Evolutionary conservation across 2,113 vertebrate species (phyloP).

Genomic region (Oreotrochilus melanogaster): DNA sequence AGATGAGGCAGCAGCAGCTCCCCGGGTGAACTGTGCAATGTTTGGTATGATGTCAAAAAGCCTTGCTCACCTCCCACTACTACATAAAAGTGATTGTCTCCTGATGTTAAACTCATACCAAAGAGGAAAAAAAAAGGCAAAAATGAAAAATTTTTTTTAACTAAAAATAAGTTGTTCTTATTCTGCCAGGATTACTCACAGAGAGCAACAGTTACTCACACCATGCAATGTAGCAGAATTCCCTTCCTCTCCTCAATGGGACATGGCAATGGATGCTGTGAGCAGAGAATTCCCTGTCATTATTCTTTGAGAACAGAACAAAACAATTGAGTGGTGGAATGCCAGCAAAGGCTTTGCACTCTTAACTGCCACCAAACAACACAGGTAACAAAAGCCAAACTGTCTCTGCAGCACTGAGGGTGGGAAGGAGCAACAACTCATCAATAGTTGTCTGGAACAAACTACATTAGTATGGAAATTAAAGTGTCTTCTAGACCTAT

Average conservation of each 20-base stretch:
- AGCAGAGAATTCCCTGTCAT: not conserved
- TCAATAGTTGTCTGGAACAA: not conserved
- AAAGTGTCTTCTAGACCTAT: not conserved
- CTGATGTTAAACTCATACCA: not conserved
- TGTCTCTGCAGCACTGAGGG: not conserved
- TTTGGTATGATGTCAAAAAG: not conserved
- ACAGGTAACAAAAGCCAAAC: constrained; percentile 5
- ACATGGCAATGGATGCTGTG: not conserved
- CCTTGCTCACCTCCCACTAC: not conserved
- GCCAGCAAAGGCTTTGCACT: not conserved
- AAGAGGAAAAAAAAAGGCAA: not conserved
- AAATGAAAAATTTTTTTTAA: not conserved
- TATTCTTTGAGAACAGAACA: not conserved
- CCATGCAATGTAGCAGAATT: not conserved
- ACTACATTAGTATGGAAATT: not conserved
- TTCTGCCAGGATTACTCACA: not conserved
- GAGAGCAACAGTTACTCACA: not conserved
- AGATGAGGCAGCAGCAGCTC: not conserved
- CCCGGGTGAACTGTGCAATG: not conserved
- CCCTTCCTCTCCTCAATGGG: not conserved
- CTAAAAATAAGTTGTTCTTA: not conserved
- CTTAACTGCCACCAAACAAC: not conserved
- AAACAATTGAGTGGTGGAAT: not conserved
- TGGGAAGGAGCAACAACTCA: not conserved
- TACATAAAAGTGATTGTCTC: not conserved